Percentiles rank a stretch among this genome's conserved stretches.
phyloP scores from a whole-genome alignment of 2,888 invertebrate genomes.

The Patella depressa region DNA sequence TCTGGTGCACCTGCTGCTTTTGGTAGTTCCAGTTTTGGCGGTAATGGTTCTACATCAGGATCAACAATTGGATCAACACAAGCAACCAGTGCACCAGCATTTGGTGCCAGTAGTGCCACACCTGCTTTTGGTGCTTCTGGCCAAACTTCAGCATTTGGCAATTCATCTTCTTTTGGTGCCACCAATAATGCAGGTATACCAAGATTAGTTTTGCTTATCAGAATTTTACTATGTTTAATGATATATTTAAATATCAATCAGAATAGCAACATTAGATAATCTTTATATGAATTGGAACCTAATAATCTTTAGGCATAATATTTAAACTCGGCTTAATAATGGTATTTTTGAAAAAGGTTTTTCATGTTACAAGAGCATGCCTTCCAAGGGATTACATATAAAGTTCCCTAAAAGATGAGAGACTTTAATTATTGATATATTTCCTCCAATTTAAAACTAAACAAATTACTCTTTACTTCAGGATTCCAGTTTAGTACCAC shows the following conservation, averaged over 20 bases:
- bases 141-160: conserved; percentile 12
- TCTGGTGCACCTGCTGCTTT: background rate
- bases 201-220: too few relatives aligned
- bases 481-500: conserved; percentile 19
- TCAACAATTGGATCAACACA: conserved; percentile 4
- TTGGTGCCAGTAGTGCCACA: conserved; percentile 5
- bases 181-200: background rate
- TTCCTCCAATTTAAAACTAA: background rate
- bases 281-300: too few relatives aligned
- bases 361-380: too few relatives aligned
- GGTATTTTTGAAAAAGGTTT: too few relatives aligned
- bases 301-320: too few relatives aligned
- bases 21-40: background rate
- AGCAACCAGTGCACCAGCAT: conserved; percentile 6
- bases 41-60: conserved; percentile 13
- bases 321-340: too few relatives aligned
- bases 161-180: background rate
- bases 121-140: background rate
- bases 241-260: too few relatives aligned
- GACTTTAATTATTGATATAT: background rate
- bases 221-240: too few relatives aligned
- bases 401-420: background rate
- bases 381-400: background rate
- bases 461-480: background rate
- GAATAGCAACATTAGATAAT: too few relatives aligned